Evolutionary conservation across 2,797 vertebrate species (phyloP), one percentile per base, ranked within the genome.

Genomic region (Staurois parvus): DNA sequence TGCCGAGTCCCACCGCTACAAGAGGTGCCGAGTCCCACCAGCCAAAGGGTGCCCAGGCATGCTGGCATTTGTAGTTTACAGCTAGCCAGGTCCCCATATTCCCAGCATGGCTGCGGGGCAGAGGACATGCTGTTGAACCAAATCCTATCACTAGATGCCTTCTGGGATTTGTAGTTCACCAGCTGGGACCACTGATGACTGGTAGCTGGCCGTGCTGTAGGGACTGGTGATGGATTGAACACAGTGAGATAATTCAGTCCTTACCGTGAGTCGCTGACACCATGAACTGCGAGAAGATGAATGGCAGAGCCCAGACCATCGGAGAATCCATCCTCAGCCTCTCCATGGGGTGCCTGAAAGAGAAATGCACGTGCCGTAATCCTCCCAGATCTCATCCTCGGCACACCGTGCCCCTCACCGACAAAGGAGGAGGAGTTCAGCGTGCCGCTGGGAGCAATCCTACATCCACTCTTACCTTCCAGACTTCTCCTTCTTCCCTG

Each of bases 191-290:
- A 8, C 21, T 59, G 6, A 29, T 66, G 64, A 17, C 15, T 13
- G 0, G 5, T 26, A 3, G 11, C 24, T 26, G 56, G 4, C 10
- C 4, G 24, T 66, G 64, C 28, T 66, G 2, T 28, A 15, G 28
- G 26, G 28, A 52, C 3, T 52, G 48, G 13, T 6, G 48, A 52
- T 52, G 48, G 10, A 13, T 21, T 5, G 26, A 29, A 2, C n/a
- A 3, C 37, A 13, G 34, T 6, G 32, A 30, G 8, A 74, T 21
- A 12, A 34, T 29, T 19, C 48, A 73, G 37, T 24, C 15, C 66
- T 86, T 83, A 87, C 85, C 85, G 83, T 74, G 69, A 59, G 75
- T 69, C 4, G 40, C 69, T 26, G 69, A 34, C 11, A 30, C 30
- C 2, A 79, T 21, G 5, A 73, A 59, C 13, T 13, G 69, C 66